phyloP scores from a whole-genome alignment of 2,113 vertebrate genomes.

The Varanus salvator region DNA sequence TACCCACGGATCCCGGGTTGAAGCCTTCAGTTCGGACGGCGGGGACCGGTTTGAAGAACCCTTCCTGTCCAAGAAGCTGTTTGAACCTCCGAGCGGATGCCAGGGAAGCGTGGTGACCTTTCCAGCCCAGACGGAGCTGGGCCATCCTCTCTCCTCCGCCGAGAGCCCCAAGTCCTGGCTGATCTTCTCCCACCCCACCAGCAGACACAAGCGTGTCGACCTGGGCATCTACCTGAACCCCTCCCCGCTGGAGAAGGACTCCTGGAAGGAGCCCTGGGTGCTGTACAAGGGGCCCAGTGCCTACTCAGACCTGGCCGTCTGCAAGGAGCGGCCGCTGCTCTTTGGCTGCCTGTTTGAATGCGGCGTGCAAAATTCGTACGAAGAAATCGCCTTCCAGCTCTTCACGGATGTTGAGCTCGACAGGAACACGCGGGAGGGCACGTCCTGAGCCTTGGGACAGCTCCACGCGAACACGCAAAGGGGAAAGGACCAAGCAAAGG shows the following conservation, averaged over 20 bases:
- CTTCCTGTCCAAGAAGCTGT: conserved; percentile 69
- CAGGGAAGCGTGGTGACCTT: conserved; percentile 94
- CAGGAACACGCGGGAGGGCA: neutral
- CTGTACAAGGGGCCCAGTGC: conserved; percentile 85
- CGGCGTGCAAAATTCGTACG: conserved; percentile 66
- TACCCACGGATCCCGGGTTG: conserved; percentile 73
- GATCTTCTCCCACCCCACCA: conserved; percentile 89
- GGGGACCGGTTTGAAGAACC: conserved; percentile 79
- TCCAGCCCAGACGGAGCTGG: conserved; percentile 5
- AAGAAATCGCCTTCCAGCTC: conserved; percentile 69
- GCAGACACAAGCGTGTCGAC: conserved; percentile 73
- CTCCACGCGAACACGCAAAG: too few relatives aligned
- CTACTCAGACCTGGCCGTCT: conserved; percentile 89
- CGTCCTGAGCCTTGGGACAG: too few relatives aligned
- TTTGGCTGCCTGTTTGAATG: conserved; percentile 91
- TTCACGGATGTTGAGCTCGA: conserved; percentile 63
- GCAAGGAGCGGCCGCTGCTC: conserved; percentile 66
- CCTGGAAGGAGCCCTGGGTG: conserved; percentile 84
- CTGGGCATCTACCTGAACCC: conserved; percentile 89
- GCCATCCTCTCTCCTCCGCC: accelerated
- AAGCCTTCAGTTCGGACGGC: conserved; percentile 80
- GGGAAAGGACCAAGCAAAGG: too few relatives aligned
- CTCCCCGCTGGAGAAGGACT: conserved; percentile 70
- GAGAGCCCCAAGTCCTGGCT: conserved; percentile 71
- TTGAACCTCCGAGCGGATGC: conserved; percentile 81